Evolutionary conservation across 2,888 invertebrate genomes (phyloP), one percentile per base, ranked within the genome.

Genomic region (Hypsopygia costalis): DNA sequence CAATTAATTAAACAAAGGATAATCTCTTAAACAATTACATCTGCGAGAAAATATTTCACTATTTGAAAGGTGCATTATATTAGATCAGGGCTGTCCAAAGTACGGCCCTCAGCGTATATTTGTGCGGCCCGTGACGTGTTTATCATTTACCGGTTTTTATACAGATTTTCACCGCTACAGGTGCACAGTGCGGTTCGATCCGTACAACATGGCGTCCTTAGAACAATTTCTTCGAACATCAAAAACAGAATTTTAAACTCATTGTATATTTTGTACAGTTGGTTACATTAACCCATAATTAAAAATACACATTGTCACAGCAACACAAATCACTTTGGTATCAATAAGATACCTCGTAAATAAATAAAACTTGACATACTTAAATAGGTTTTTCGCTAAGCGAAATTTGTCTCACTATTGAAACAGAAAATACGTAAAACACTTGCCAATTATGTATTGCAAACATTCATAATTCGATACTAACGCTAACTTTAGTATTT

Each of bases 241-340:
- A 16, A 16, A 8, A 36, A 36, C 25, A 40, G 34, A 31, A 35
- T 16, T 16, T 16, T 34, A 32, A 57, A 54, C 42, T 49, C 42
- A 46, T 47, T 42, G 21, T 44, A 46, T 39, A 52, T 42, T 51
- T 57, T 56, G 50, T 52, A 65, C 47, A 52, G 40, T 49, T 47
- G 37, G 48, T 56, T 54, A 60, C 16, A 54, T 52, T 53, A 46
- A 47, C 40, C 44, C 52, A 48, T 40, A 47, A 38, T 44, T 48
- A 50, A 49, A 49, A 51, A 52, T 44, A 68, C 59, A 73, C 47
- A 70, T 66, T 50, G 77, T 86, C 86, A 87, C 86, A 87, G 85
- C 83, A 82, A 82, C 69, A 67, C 64, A 80, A 58, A 87, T 86
- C 86, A 87, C 86, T 76, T 70, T 48, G 81, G 81, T 83, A 82